A percentile compares a stretch with the other conserved stretches of the same genome.
These are phyloP conservation scores for Dendrolimus punctatus DNA, from an alignment of 1,140 invertebrate genomes.

Conservation along the genomic window DNA sequence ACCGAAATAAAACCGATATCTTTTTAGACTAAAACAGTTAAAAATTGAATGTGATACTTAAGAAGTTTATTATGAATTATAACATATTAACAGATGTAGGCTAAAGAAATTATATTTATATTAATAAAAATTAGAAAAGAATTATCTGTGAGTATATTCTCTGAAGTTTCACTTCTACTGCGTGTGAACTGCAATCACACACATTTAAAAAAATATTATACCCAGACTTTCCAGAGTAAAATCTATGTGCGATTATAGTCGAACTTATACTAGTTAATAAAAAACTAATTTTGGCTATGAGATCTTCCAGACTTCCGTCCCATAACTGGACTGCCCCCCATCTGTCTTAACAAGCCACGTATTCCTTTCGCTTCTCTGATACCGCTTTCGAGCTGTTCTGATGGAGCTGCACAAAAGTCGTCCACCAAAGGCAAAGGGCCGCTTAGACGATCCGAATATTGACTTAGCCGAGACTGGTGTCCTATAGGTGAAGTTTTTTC, in stretches of 20 bases:
- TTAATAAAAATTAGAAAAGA: too few relatives aligned
- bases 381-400: conserved; percentile 77
- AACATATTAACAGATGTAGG: too few relatives aligned
- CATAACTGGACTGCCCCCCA: conserved; percentile 86
- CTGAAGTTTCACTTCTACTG: too few relatives aligned
- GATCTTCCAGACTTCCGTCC: conserved; percentile 75
- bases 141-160: too few relatives aligned
- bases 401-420: conserved; percentile 93
- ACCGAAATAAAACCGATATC: too few relatives aligned
- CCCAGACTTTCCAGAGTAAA: not conserved
- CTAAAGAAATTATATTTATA: too few relatives aligned
- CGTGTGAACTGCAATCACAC: not conserved
- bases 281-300: conserved; percentile 59
- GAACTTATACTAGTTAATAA: conserved; percentile 3
- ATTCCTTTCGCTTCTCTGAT: conserved; percentile 78
- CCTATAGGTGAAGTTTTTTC: conserved; percentile 53
- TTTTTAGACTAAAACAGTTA: too few relatives aligned
- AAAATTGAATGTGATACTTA: too few relatives aligned
- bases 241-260: conserved; percentile 4
- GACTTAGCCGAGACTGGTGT: conserved; percentile 71
- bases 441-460: conserved; percentile 70
- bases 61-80: too few relatives aligned
- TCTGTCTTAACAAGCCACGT: conserved; percentile 84
- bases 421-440: conserved; percentile 87
- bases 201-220: conserved; percentile 3